phyloP scores from a whole-genome alignment of 1,140 invertebrate genomes.

The Triops cancriformis region DNA sequence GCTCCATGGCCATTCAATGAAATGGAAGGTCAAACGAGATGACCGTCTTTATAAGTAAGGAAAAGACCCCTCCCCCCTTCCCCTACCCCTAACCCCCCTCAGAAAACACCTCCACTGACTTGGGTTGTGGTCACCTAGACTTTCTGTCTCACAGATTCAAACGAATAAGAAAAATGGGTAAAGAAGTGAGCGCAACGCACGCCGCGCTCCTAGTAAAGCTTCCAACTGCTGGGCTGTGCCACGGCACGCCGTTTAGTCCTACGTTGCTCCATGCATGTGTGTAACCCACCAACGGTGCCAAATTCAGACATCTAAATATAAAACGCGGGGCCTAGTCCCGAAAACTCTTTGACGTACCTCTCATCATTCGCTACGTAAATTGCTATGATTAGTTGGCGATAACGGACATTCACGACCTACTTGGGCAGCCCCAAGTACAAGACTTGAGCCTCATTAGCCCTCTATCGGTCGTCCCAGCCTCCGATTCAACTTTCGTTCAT shows the following conservation, averaged over 20 bases:
- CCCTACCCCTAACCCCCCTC: neutral
- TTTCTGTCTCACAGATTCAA: neutral
- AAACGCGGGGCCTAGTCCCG: neutral
- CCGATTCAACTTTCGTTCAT: neutral
- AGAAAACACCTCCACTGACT: neutral
- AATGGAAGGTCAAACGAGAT: neutral
- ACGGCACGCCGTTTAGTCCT: neutral
- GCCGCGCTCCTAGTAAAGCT: neutral
- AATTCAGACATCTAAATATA: neutral
- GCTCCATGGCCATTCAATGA: neutral
- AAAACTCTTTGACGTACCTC: neutral
- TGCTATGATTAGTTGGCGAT: neutral
- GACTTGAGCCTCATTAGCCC: too few relatives aligned
- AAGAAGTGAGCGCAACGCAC: constrained; percentile 2
- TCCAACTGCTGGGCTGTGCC: neutral
- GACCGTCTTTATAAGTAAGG: neutral
- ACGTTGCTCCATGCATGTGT: constrained; percentile 4
- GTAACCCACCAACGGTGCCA: neutral
- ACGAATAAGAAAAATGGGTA: neutral
- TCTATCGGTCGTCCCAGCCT: neutral
- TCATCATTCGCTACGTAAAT: neutral
- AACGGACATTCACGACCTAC: neutral
- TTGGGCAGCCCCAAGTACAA: neutral
- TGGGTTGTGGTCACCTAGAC: neutral
- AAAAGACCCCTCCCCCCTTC: neutral